Base-by-base conservation (phyloP, 1,140 invertebrate species). In the Eriosoma lanigerum region DNA sequence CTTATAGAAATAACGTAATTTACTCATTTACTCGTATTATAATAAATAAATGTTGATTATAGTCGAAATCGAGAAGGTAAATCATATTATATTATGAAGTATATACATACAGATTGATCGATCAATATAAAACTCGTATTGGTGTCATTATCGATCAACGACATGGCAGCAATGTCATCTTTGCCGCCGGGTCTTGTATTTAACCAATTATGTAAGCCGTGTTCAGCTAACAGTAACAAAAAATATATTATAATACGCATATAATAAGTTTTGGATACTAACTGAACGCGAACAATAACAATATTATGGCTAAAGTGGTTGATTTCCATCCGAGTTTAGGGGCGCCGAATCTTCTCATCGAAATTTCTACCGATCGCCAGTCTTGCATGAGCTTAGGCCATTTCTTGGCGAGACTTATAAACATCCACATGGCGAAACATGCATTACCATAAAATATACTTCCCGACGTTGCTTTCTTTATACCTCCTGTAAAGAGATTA, bases 391-490 rank as follows among this genome's bases (percentile, higher is more conserved):
- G 83, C 15, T 81, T 76, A 8, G 83, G 81, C 88, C 87, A 88
- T 56, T 83, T 84, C 13, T 83, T 84, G 0, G 86, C 85, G 26
- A 88, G 83, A 82, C 84, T 84, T 60, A 87, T 83, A 81, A 88
- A 88, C 72, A 88, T 68, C 19, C 85, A 64, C 3, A 83, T 81
- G 6, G 85, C 86, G n/a, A 86, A 29, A 78, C 88, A 83, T 80
- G 85, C 86, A 73, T 88, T 88, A 4, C 86, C 86, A 54, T 88
- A 88, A 83, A 88, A 88, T 56, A 87, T 83, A 10, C 86, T 86
- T 19, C 88, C 88, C 2, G 84, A 85, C 8, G 87, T 88, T 17
- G 87, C 87, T 81, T 85, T 83, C 4, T 84, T 83, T 44, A 88
- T 85, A 21, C 87, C 87, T 46, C 87, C 88, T 88, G 76, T 44